A percentile compares a stretch with the other conserved stretches of the same genome.
Conservation (phyloP, 2,797 vertebrate genomes). For the Takifugu rubripes region DNA sequence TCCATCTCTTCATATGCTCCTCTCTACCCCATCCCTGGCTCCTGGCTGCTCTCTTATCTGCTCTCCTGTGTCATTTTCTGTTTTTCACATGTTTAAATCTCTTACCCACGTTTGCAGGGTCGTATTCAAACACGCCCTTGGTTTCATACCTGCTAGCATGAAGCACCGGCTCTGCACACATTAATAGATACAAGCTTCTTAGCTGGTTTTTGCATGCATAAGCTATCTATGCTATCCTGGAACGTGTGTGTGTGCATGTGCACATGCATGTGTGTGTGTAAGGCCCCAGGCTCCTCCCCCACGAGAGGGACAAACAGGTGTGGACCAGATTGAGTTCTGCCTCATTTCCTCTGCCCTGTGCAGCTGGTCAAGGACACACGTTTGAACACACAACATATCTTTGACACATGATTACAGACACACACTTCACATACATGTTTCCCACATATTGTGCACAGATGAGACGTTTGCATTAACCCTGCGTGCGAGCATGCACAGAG, state of each 20-base stretch:
- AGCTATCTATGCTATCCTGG: slow-evolving; percentile 46
- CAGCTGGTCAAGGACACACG: slow-evolving; percentile 66
- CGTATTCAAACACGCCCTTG: slow-evolving; percentile 9
- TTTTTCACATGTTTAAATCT: slow-evolving; percentile 25
- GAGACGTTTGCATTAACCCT: slow-evolving; percentile 24
- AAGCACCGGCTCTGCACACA: slow-evolving; percentile 52
- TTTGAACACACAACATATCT: slow-evolving; percentile 31
- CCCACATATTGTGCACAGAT: not conserved
- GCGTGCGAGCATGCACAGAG: slow-evolving; percentile 1
- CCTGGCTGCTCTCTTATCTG: slow-evolving; percentile 18
- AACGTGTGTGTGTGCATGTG: slow-evolving; percentile 22
- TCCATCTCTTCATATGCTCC: slow-evolving; percentile 49
- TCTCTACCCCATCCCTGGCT: slow-evolving; percentile 20
- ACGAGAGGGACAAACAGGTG: slow-evolving; percentile 69
- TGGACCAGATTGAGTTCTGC: slow-evolving; percentile 72
- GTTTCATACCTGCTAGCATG: slow-evolving; percentile 22
- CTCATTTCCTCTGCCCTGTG: slow-evolving; percentile 71
- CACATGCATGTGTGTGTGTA: slow-evolving; percentile 1
- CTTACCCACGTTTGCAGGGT: slow-evolving; percentile 1
- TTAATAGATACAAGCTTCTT: slow-evolving; percentile 53
- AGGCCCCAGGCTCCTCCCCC: slow-evolving; percentile 60
- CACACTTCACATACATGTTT: slow-evolving; percentile 14
- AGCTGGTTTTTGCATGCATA: slow-evolving; percentile 60
- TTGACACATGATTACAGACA: slow-evolving; percentile 27
- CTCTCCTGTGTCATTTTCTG: slow-evolving; percentile 16